phyloP scores from a whole-genome alignment of 2,797 vertebrate genomes.

The Acanthiza pusilla region DNA sequence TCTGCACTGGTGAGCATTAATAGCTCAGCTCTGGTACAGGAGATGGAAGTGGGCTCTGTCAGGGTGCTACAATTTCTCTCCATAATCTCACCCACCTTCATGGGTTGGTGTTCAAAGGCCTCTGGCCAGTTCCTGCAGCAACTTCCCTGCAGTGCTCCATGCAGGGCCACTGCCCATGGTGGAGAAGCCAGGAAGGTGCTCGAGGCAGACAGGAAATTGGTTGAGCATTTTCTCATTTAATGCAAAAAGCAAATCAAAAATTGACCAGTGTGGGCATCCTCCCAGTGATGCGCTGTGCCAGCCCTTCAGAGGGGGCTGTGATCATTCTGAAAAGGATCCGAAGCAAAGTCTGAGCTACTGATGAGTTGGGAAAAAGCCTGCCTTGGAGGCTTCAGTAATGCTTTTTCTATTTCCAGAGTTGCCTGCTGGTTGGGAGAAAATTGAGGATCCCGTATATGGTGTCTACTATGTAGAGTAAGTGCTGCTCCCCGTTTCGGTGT shows the following conservation, averaged over 20 bases:
- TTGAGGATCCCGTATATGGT: constrained; percentile 97
- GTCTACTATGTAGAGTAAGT: constrained; percentile 99
- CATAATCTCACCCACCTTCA: background rate
- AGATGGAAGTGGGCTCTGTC: background rate
- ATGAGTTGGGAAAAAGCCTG: background rate
- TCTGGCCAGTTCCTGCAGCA: background rate
- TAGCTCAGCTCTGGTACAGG: background rate
- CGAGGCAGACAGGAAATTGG: background rate
- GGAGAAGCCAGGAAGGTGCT: background rate
- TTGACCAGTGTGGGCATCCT: background rate
- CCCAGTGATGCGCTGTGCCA: background rate
- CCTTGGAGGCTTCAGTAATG: background rate
- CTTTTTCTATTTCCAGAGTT: constrained; percentile 83
- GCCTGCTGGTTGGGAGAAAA: constrained; percentile 98
- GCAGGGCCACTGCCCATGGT: background rate
- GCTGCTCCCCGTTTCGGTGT: background rate
- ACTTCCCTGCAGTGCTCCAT: background rate
- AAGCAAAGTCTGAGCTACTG: background rate
- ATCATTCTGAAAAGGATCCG: background rate
- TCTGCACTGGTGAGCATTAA: background rate
- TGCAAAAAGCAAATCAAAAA: background rate
- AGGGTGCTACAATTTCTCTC: background rate
- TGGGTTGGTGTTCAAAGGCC: background rate
- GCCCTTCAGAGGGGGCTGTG: background rate
- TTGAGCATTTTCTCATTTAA: background rate